Evolutionary conservation across 2,888 invertebrate genomes (phyloP), one percentile per base, ranked within the genome.

Genomic region (Hypolimnas misippus): DNA sequence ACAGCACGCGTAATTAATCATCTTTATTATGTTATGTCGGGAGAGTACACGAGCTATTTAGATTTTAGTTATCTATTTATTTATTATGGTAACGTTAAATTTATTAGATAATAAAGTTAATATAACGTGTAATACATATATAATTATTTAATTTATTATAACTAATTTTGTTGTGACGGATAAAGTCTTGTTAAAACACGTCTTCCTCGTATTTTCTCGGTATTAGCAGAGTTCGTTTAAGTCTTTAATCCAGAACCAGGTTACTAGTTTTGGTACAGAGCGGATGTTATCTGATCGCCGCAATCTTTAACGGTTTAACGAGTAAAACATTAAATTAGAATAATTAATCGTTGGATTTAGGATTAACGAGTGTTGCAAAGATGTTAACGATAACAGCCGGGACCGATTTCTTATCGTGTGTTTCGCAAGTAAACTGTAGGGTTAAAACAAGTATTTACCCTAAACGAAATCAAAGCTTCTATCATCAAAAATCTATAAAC

Each of bases 1-100:
- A 68, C 66, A 66, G 65, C 21, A 49, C 44, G 58, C 49, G 57
- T 46, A 62, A 66, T 68, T 66, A 66, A 67, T 70, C 66, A 66
- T 25, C 42, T 67, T 68, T 66, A 66, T 65, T 63, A 63, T 59
- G 50, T 52, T 16, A 44, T 21, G 46, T 31, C 46, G 12, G 49
- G n/a, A n/a, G 49, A 19, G 33, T 40, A 50, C 50, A 57, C 38
- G 33, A 38, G 29, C 21, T 50, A 40, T 50, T 54, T 54, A 40
- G 14, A 54, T 52, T 31, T 51, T 17, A 50, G 54, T 31, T 50
- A 25, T 49, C 21, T 25, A 54, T 61, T 50, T 17, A 17, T 55
- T 46, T 51, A 81, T 29, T 12, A 29, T 14, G 25, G 29, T 29
- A 25, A 14, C 49, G 49, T 49, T n/a, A 46, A 49, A 49, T 49